Base-by-base conservation (phyloP, 2,113 vertebrate species). In the Engystomops pustulosus region DNA sequence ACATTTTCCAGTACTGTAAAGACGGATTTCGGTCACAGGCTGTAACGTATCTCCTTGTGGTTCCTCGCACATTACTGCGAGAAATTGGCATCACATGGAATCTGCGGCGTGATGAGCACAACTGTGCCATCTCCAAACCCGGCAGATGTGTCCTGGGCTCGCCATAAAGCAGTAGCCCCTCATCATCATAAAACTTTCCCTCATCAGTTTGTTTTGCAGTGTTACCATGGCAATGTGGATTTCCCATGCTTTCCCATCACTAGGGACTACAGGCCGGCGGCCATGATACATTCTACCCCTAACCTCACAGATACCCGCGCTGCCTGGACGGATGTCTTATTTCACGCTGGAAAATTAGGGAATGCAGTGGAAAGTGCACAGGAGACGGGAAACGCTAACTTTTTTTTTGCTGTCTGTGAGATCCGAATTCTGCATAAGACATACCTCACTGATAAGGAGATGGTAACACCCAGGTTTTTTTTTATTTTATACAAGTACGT, bases 1-100 rank as follows among this genome's bases (percentile, higher is more conserved):
- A 44, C 67, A 71, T 89, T 88, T 88, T 86, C 87, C 2, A 55
- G 85, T 69, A 69, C 45, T 70, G 72, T 75, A 53, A 87, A 18
- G 65, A 20, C 4, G 49, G 55, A 83, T 83, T 81, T 83, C 8
- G 45, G 32, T 85, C 17, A 44, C 70, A 88, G 72, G 74, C 83
- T 1, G 17, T 86, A 80, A 81, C 78, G 47, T 86, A 78, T 86
- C 87, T 0, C 87, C 89, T 87, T 89, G 58, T 62, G 65, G 4
- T 86, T 88, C 5, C 23, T 85, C 84, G 23, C 78, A 80, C 68
- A 85, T 82, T 85, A 81, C 71, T 68, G 70, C 47, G 14, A 44
- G 25, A 81, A 58, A 77, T 86, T 76, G 70, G 85, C 79, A 72
- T 81, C 27, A 10, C 47, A 44, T 67, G 47, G 85, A 68, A 77